Percentiles rank a stretch among this genome's conserved stretches.
phyloP scores from a whole-genome alignment of 1,140 invertebrate species.

The Drosophila punjabiensis region DNA sequence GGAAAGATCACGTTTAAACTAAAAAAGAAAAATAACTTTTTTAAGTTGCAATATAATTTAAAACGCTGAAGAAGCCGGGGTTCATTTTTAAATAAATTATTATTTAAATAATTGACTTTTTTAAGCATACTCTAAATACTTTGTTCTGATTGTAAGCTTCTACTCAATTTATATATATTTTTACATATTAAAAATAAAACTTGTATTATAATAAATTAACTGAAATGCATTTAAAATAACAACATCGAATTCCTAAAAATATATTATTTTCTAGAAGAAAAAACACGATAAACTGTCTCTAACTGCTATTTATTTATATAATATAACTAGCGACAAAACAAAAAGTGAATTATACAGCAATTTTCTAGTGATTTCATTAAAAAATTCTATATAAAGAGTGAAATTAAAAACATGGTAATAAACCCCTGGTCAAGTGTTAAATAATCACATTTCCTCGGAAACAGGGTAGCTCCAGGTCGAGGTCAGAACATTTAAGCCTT shows the following conservation, averaged over 20 bases:
- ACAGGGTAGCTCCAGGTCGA: not conserved
- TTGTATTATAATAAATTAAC: not conserved
- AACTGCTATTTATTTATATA: not conserved
- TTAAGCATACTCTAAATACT: too few species aligned
- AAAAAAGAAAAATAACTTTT: too few species aligned
- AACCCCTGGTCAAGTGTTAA: not conserved
- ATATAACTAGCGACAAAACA: too few species aligned
- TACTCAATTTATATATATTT: not conserved
- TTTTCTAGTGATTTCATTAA: not conserved
- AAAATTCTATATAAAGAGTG: not conserved
- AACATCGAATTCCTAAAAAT: too few species aligned
- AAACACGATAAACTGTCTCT: too few species aligned
- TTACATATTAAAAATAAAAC: not conserved
- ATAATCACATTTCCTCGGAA: not conserved
- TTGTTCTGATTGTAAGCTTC: not conserved
- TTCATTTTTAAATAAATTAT: too few species aligned
- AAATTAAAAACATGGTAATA: not conserved
- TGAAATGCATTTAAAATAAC: not conserved
- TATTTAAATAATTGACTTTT: too few species aligned
- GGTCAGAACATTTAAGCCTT: constrained; percentile 1
- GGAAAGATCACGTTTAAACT: too few species aligned
- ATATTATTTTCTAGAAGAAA: too few species aligned
- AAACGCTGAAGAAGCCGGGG: too few species aligned
- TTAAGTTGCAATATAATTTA: too few species aligned
- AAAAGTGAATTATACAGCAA: not conserved